A percentile compares a stretch with the other conserved stretches of the same genome.
These are phyloP conservation scores for Drosophila ironensis DNA, from an alignment of 1,140 invertebrate genomes.

Conservation along the genomic window DNA sequence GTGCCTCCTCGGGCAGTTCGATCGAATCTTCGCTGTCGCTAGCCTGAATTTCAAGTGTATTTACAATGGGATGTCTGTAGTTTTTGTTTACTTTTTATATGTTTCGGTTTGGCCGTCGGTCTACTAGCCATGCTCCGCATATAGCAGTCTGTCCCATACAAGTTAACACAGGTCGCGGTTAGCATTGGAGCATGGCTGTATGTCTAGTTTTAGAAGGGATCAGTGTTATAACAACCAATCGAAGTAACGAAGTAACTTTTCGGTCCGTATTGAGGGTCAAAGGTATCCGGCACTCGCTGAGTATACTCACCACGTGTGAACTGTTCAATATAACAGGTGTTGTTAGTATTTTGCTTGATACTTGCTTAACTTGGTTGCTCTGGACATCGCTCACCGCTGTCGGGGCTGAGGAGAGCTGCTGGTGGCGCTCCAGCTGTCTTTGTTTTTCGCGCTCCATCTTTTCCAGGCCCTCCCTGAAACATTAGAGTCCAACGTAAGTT, in stretches of 20 bases:
- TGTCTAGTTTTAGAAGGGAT: conserved; percentile 13
- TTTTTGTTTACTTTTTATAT: neutral
- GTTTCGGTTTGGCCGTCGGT: conserved; percentile 6
- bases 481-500: neutral
- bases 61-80: conserved; percentile 37
- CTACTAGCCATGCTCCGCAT: too few species aligned
- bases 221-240: conserved; percentile 31
- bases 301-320: conserved; percentile 66
- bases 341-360: conserved; percentile 77
- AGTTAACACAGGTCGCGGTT: too few species aligned
- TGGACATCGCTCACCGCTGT: conserved; percentile 10
- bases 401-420: conserved; percentile 85
- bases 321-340: conserved; percentile 75
- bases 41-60: conserved; percentile 73
- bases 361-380: conserved; percentile 62
- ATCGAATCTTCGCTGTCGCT: conserved; percentile 76
- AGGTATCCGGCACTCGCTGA: conserved; percentile 18
- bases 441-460: conserved; percentile 98
- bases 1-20: conserved; percentile 26
- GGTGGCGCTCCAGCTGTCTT: conserved; percentile 90
- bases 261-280: conserved; percentile 20
- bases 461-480: conserved; percentile 87
- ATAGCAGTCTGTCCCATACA: too few species aligned
- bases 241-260: conserved; percentile 14
- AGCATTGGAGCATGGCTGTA: too few species aligned